These are phyloP conservation scores for Paelopatides confundens DNA, from an alignment of 53 echinoderm and acorn worm genomes.

Conservation along the genomic window DNA sequence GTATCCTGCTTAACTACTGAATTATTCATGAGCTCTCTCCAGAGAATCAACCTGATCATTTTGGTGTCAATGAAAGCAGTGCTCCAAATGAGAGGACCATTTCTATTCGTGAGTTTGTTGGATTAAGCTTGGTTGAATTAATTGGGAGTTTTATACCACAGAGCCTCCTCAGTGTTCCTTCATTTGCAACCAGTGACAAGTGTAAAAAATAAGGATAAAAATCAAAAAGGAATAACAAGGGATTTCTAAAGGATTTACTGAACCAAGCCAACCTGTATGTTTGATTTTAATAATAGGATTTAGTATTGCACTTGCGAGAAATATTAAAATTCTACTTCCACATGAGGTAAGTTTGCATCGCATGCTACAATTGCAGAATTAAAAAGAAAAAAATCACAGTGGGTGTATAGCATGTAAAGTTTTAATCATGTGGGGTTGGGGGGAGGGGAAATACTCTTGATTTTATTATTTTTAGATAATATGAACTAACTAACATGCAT, in stretches of 20 bases:
- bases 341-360: conserved; percentile 24
- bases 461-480: too few relatives aligned
- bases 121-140: conserved; percentile 15
- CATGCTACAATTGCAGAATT: not conserved
- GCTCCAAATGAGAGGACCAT: conserved; percentile 33
- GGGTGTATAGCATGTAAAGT: too few relatives aligned
- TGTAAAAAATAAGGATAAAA: not conserved
- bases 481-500: too few relatives aligned
- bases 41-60: conserved; percentile 35
- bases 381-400: too few relatives aligned
- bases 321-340: conserved; percentile 37
- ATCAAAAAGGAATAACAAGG: not conserved
- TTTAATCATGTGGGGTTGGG: too few relatives aligned
- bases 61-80: conserved; percentile 45
- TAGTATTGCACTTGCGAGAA: conserved; percentile 6
- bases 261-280: not conserved
- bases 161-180: not conserved
- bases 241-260: conserved; percentile 13
- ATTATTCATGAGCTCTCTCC: conserved; percentile 35
- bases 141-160: conserved; percentile 26
- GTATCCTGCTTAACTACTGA: not conserved
- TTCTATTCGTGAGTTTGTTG: conserved; percentile 22
- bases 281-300: not conserved
- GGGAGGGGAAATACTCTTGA: too few relatives aligned
- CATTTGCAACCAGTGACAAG: conserved; percentile 5